A percentile compares a stretch with the other conserved stretches of the same genome.
phyloP scores from a whole-genome alignment of 2,113 vertebrate genomes.

The Actinemys pallida region DNA sequence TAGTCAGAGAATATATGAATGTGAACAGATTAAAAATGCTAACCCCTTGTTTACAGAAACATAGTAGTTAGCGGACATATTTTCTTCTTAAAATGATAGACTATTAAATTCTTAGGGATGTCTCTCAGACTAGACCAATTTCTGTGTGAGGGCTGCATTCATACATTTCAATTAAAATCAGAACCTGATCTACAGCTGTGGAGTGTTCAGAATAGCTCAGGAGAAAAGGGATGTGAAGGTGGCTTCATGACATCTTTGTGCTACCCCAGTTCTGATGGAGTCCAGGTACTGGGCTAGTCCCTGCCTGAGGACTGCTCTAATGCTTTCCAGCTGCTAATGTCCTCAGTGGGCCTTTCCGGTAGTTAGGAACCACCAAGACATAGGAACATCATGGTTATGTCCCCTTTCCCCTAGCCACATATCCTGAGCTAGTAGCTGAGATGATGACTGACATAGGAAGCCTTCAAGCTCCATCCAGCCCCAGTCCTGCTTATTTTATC shows the following conservation, averaged over 20 bases:
- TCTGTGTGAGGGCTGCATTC: not conserved
- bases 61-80: not conserved
- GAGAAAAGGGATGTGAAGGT: not conserved
- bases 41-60: not conserved
- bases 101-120: not conserved
- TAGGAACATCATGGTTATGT: not conserved
- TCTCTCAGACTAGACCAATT: not conserved
- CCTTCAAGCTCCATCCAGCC: not conserved
- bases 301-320: not conserved
- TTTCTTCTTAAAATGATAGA: not conserved
- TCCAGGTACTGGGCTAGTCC: not conserved
- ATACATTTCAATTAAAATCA: not conserved
- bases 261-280: not conserved
- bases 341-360: not conserved
- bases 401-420: not conserved
- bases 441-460: not conserved
- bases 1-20: not conserved
- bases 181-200: accelerated
- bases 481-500: not conserved
- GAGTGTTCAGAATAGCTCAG: not conserved
- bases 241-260: not conserved
- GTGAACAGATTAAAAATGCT: not conserved
- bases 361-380: not conserved
- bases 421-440: not conserved
- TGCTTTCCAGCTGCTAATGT: not conserved